These are phyloP conservation scores for Tychaedon coryphoeus DNA, from an alignment of 2,113 vertebrate species.

Conservation along the genomic window DNA sequence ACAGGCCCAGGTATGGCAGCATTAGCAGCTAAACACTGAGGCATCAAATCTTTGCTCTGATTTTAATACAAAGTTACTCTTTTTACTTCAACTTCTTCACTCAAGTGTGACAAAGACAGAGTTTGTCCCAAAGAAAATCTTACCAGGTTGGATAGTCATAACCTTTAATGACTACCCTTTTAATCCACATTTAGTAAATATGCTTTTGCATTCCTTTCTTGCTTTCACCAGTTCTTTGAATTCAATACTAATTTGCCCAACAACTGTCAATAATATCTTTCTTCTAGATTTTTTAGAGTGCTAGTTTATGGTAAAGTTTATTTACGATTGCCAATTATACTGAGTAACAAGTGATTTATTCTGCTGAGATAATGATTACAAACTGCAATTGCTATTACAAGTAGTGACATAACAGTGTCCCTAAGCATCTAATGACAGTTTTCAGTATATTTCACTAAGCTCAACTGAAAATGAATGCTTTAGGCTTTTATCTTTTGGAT, in stretches of 20 bases:
- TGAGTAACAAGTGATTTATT: not conserved
- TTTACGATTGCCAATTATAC: not conserved
- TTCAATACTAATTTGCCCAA: not conserved
- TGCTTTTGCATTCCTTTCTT: not conserved
- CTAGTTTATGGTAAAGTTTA: not conserved
- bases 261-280: not conserved
- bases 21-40: not conserved
- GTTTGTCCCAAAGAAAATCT: not conserved
- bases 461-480: not conserved
- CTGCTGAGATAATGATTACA: not conserved
- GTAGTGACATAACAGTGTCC: not conserved
- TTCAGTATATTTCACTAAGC: not conserved
- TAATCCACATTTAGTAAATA: not conserved
- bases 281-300: not conserved
- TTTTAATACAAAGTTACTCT: not conserved
- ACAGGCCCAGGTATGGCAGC: not conserved
- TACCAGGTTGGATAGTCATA: not conserved
- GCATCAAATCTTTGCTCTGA: not conserved
- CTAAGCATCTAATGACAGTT: not conserved
- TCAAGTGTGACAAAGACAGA: not conserved
- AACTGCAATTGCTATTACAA: not conserved
- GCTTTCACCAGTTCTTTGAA: not conserved
- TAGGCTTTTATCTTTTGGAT: not conserved
- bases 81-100: not conserved
- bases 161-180: not conserved